Evolutionary conservation across 1,140 invertebrate genomes (phyloP).

Genomic region (Pogonomyrmex californicus): DNA sequence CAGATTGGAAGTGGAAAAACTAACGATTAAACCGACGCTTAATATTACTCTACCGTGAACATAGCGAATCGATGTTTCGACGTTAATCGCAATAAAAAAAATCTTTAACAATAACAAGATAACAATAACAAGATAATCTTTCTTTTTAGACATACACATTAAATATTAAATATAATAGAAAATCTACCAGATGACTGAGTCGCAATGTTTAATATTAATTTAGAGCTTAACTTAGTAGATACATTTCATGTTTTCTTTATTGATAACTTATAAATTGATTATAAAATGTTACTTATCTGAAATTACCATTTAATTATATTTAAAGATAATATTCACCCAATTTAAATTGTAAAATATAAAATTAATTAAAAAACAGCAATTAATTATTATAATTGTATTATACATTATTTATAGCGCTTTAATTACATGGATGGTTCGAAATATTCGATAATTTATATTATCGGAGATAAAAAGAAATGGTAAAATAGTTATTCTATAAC

Average conservation of each 20-base stretch:
- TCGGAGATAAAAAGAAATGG: background rate
- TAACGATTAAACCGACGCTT: conserved; percentile 21
- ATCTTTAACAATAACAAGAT: background rate
- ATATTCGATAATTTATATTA: background rate
- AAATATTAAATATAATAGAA: background rate
- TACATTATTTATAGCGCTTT: background rate
- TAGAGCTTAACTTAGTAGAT: background rate
- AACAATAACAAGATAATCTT: background rate
- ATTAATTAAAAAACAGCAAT: background rate
- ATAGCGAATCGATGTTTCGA: background rate
- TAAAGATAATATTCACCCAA: background rate
- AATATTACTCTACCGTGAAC: conserved; percentile 10
- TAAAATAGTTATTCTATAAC: background rate
- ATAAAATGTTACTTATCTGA: background rate
- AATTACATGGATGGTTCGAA: background rate
- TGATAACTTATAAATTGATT: background rate
- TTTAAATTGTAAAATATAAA: background rate
- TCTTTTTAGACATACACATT: background rate
- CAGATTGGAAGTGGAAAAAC: conserved; percentile 25
- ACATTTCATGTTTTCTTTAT: background rate
- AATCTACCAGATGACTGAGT: background rate
- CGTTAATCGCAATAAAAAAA: background rate
- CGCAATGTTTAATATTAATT: background rate
- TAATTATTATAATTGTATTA: background rate
- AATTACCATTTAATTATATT: background rate